Evolutionary conservation across 2,888 invertebrate species (phyloP), one percentile per base, ranked within the genome.

Genomic region (Willowsia nigromaculata): DNA sequence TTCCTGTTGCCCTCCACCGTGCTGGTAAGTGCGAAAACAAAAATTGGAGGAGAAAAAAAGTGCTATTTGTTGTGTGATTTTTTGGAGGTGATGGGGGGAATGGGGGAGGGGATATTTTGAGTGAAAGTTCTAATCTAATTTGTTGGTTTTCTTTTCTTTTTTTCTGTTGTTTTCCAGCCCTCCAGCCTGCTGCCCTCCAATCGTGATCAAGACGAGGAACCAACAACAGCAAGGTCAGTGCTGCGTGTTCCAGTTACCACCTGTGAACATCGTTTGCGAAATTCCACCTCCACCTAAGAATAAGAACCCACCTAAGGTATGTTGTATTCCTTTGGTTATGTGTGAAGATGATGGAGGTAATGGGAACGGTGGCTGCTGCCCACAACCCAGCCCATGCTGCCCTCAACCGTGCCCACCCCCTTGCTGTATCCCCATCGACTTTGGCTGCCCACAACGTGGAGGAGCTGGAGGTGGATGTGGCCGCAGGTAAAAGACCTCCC

Each of bases 191-290:
- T 92, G 92, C 65, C 92, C 92, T 15, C 92, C 92, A 25, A 91
- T 92, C 22, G 88, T 92, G 25, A 92, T 92, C 82, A 92, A 92
- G 85, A 92, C 92, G 18, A 85, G 90, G 80, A 89, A 90, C 40
- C 92, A 89, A 30, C 90, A 90, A 25, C 92, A 91, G 78, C 92
- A 92, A 86, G 92, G 92, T 33, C 92, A 92, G 81, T 92, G 92
- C 91, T 92, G 92, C 59, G 92, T 92, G 13, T 92, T 92, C 88
- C 92, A 92, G 53, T 84, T 92, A 33, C 92, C 92, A 0, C 92
- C 92, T 6, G 92, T 90, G 5, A 87, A 89, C 56, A 90, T 88
- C 43, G 81, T 90, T 30, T 83, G 90, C 81, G 92, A 92, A 83
- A 92, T 92, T 68, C 92, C 92, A 43, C 92, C 92, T 27, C 92